A percentile compares a stretch with the other conserved stretches of the same genome.
Conservation (phyloP, 2,113 vertebrate genomes). For the Piprites chloris region DNA sequence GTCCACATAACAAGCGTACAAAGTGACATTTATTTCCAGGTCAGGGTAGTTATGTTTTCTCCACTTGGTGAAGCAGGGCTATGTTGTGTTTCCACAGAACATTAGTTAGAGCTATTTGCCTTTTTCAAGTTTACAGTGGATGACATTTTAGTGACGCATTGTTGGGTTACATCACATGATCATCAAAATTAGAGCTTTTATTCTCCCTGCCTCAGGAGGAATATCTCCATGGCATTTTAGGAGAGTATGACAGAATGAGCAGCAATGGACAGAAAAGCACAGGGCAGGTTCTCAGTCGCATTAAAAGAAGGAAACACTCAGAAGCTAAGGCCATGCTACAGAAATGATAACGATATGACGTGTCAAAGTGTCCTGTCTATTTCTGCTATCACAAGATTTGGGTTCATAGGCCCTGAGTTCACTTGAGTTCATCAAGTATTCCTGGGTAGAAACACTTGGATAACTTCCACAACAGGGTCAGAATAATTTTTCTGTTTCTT, state of each 20-base stretch:
- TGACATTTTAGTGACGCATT: background rate
- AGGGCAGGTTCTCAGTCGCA: background rate
- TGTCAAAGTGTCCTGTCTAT: background rate
- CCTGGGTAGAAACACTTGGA: rapidly evolving
- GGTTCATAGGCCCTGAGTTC: background rate
- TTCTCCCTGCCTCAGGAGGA: background rate
- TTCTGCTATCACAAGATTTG: background rate
- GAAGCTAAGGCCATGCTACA: background rate
- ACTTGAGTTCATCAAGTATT: background rate
- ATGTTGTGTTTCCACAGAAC: background rate
- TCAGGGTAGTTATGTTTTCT: background rate
- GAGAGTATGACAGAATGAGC: background rate
- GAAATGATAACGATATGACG: background rate
- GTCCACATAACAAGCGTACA: background rate
- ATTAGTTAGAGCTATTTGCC: background rate
- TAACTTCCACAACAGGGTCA: background rate
- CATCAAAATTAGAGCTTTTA: background rate
- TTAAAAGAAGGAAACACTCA: background rate
- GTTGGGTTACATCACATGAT: background rate
- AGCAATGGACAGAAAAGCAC: background rate
- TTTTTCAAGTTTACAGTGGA: background rate
- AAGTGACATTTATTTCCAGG: background rate
- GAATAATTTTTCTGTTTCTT: background rate
- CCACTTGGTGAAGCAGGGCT: background rate
- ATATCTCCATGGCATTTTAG: background rate